Base-by-base conservation (phyloP, 2,888 invertebrate genomes). In the Ommatoiulus sabulosus region DNA sequence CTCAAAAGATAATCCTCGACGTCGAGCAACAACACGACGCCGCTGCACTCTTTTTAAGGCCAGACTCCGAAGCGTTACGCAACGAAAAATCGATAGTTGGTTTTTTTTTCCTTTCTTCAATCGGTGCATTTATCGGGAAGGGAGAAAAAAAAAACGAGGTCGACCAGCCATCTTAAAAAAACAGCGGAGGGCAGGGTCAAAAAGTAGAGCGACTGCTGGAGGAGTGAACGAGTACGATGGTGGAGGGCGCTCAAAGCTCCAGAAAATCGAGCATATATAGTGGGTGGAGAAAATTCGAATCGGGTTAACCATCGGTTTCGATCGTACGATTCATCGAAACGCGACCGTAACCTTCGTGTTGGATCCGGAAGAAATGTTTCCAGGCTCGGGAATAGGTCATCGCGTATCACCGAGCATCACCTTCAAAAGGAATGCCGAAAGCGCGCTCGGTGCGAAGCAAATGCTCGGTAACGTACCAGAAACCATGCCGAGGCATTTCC, bases 81-180 rank as follows among this genome's bases (percentile, higher is more conserved):
- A 72, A 72, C 72, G 72, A n/a, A 72, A 72, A 72, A 72, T 72
- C 72, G 72, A 72, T 72, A 72, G 5, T 17, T 17, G 8, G 10
- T n/a, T 72, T 24, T 48, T 72, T 72, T 57, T 72, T 72, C 5
- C 72, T 8, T 24, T 12, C n/a, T 10, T 24, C n/a, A 12, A 7
- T 72, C 72, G 24, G 72, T 72, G 72, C 72, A 72, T 72, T 72
- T 72, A 72, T 72, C 24, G 72, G 24, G 24, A 72, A 72, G 72
- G 72, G 24, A 72, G 72, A 24, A 63, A 63, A 48, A 52, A 52
- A 52, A 72, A 24, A 24, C 8, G 2, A 24, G 1, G 10, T 1
- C 72, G 10, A 24, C 24, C 72, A 48, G 72, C 72, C 72, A 72
- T 72, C 72, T 72, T 72, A 48, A 48, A 48, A 48, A 48, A 48